phyloP scores from a whole-genome alignment of 2,888 invertebrate genomes.

The Heliconius erato region DNA sequence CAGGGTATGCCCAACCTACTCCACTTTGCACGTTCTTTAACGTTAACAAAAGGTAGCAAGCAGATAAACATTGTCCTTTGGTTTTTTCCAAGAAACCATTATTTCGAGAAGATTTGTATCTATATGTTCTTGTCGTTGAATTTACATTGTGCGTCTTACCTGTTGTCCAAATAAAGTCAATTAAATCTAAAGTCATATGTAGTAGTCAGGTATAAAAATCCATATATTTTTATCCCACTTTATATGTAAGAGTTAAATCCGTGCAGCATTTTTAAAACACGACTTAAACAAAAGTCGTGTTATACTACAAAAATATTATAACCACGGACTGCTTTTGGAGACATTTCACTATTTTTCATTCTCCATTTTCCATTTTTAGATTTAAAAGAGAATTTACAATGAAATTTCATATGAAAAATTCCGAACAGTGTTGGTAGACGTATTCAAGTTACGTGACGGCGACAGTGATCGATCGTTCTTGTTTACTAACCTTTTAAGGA shows the following conservation, averaged over 20 bases:
- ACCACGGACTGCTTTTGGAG: neutral
- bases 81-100: no score
- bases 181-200: no score
- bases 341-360: neutral
- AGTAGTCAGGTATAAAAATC: neutral
- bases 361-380: conserved; percentile 9
- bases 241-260: no score
- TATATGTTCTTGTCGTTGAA: no score
- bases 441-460: conserved; percentile 28
- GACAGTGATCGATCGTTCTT: conserved; percentile 29
- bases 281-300: neutral
- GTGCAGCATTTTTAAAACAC: neutral
- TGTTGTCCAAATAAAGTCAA: no score
- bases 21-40: no score
- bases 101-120: no score
- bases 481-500: conserved; percentile 32
- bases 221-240: neutral
- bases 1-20: no score
- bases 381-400: conserved; percentile 21
- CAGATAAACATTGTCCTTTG: no score
- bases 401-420: conserved; percentile 27
- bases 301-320: neutral
- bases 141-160: no score
- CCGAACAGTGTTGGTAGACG: conserved; percentile 7
- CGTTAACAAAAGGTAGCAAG: no score